Evolutionary conservation across 2,888 invertebrate species (phyloP).

Genomic region (Drosophila parthenogenetica): DNA sequence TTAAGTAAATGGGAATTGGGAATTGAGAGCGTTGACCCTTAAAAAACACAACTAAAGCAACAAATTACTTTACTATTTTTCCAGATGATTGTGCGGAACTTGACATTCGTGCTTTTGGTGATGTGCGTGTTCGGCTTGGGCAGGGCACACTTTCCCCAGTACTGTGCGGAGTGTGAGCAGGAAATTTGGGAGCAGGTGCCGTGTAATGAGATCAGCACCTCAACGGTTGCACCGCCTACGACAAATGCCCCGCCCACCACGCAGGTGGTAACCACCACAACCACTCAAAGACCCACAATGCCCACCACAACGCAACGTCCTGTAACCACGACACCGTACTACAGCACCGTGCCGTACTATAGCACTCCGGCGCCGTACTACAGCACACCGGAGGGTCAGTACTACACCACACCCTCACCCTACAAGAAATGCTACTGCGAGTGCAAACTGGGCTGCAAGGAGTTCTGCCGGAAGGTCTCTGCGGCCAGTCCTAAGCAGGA

Average conservation of each 20-base stretch:
- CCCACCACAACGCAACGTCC: slow-evolving; percentile 19
- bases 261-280: slow-evolving; percentile 17
- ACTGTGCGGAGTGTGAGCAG: slow-evolving; percentile 79
- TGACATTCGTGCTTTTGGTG: slow-evolving; percentile 36
- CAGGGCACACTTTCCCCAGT: slow-evolving; percentile 57
- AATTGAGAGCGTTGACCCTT: slow-evolving; percentile 39
- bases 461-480: slow-evolving; percentile 79
- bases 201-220: slow-evolving; percentile 63
- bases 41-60: slow-evolving; percentile 7
- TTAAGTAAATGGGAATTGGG: neutral
- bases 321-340: slow-evolving; percentile 7
- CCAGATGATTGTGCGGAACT: slow-evolving; percentile 63
- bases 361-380: neutral
- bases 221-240: slow-evolving; percentile 30
- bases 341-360: slow-evolving; percentile 5
- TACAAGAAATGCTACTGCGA: slow-evolving; percentile 81
- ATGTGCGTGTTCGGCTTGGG: slow-evolving; percentile 26
- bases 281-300: slow-evolving; percentile 3
- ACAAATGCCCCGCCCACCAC: slow-evolving; percentile 17
- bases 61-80: slow-evolving; percentile 10
- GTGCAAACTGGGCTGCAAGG: slow-evolving; percentile 79
- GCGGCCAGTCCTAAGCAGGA: slow-evolving; percentile 61
- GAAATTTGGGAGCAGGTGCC: slow-evolving; percentile 82
- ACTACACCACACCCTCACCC: slow-evolving; percentile 22
- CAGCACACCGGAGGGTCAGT: slow-evolving; percentile 2